phyloP scores from a whole-genome alignment of 35 echinoderm and acorn worm genomes.

The Ophioderma brevispina region DNA sequence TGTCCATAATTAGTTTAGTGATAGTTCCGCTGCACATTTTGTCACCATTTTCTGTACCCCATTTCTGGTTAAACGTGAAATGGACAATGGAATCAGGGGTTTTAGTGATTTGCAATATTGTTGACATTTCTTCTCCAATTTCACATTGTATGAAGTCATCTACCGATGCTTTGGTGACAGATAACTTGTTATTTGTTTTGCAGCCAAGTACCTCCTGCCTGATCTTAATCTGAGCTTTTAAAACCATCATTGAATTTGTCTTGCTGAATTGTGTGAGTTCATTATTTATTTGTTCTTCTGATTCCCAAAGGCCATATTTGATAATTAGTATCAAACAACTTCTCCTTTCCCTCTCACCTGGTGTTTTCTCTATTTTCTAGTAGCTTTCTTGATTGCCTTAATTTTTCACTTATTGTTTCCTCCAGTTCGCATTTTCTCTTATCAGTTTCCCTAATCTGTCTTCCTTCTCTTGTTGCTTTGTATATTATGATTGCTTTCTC shows the following conservation, averaged over 20 bases:
- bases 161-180: neutral
- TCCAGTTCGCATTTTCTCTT: neutral
- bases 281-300: neutral
- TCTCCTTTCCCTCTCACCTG: neutral
- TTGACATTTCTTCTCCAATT: neutral
- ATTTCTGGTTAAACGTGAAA: neutral
- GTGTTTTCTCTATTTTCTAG: constrained; percentile 3
- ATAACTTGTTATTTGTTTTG: neutral
- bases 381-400: neutral
- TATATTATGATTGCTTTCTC: neutral
- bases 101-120: neutral
- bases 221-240: constrained; percentile 18
- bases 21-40: neutral
- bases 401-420: neutral
- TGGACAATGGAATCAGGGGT: neutral
- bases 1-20: neutral
- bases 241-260: neutral
- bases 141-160: neutral
- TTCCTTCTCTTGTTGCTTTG: constrained; percentile 15
- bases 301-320: constrained; percentile 8
- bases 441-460: neutral
- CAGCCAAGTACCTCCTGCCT: neutral
- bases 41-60: neutral
- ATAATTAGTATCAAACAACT: neutral
- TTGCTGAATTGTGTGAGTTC: neutral